Percentiles rank a stretch among this genome's conserved stretches.
These are phyloP conservation scores for Nibea albiflora DNA, from an alignment of 2,113 vertebrate species.

Conservation along the genomic window DNA sequence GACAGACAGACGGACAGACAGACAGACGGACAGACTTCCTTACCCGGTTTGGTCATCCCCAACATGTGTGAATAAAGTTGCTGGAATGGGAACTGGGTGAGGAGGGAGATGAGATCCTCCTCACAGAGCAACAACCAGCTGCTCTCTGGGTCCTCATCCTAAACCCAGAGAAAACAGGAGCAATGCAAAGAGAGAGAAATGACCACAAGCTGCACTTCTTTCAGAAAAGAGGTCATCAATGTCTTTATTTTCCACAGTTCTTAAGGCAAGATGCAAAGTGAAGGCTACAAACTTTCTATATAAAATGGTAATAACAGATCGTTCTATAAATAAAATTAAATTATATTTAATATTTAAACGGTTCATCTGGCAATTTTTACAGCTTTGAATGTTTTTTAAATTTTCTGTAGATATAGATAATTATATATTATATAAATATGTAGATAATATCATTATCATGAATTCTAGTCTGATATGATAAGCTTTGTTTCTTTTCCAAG, in stretches of 20 bases:
- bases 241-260: neutral
- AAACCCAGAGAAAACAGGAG: constrained; percentile 16
- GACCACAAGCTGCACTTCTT: neutral
- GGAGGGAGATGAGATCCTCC: constrained; percentile 92
- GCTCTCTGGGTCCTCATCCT: constrained; percentile 97
- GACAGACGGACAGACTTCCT: constrained; percentile 28
- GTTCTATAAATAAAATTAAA: too few species aligned
- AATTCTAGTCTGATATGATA: neutral
- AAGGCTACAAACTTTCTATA: neutral
- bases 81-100: constrained; percentile 96
- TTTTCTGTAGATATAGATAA: too few species aligned
- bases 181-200: neutral
- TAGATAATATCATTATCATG: too few species aligned
- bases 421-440: too few species aligned
- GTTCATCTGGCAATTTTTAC: constrained; percentile 7
- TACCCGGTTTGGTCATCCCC: constrained; percentile 91
- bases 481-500: neutral
- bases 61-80: constrained; percentile 95
- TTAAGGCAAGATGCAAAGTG: neutral
- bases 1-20: constrained; percentile 2
- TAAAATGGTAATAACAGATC: neutral
- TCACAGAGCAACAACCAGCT: constrained; percentile 95
- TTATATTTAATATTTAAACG: constrained; percentile 46
- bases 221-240: neutral
- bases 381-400: constrained; percentile 13